Percentiles rank a stretch among this genome's conserved stretches.
Conservation (phyloP, 1,140 invertebrate genomes). For the Drosophila sproati region DNA sequence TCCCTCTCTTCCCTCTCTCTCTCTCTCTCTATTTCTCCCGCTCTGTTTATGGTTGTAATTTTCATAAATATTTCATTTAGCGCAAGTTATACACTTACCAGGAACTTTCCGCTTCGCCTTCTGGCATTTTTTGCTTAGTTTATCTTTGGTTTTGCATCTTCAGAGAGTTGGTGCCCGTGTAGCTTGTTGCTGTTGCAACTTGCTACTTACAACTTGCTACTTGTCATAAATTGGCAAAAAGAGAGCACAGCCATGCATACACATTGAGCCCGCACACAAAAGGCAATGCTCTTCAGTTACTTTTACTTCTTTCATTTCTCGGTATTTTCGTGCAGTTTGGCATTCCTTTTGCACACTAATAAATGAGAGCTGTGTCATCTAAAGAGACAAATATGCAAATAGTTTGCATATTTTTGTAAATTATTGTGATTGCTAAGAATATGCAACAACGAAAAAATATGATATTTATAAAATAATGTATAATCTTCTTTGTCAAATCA, state of each 20-base stretch:
- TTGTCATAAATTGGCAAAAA: constrained; percentile 76
- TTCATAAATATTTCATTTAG: constrained; percentile 82
- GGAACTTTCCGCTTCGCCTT: constrained; percentile 56
- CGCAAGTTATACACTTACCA: constrained; percentile 58
- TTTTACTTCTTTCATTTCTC: constrained; percentile 18
- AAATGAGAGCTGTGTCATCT: constrained; percentile 27
- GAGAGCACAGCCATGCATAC: constrained; percentile 24
- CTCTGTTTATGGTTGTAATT: constrained; percentile 54
- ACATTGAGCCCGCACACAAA: constrained; percentile 17
- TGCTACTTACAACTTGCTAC: constrained; percentile 32
- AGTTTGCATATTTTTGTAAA: constrained; percentile 8
- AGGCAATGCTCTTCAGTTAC: constrained; percentile 7
- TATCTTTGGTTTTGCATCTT: constrained; percentile 69
- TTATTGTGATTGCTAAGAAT: constrained; percentile 17
- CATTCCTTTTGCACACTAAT: constrained; percentile 50
- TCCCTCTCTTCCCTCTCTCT: neutral
- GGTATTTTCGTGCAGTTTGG: constrained; percentile 49
- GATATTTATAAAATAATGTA: neutral
- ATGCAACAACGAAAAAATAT: neutral
- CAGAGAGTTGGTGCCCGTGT: constrained; percentile 36
- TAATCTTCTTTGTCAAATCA: neutral
- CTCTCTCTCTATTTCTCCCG: neutral
- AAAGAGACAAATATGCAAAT: constrained; percentile 13
- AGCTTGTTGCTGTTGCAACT: constrained; percentile 53
- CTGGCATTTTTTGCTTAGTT: constrained; percentile 52